Base-by-base conservation (phyloP, 2,888 invertebrate genomes). In the Torymus auratus region DNA sequence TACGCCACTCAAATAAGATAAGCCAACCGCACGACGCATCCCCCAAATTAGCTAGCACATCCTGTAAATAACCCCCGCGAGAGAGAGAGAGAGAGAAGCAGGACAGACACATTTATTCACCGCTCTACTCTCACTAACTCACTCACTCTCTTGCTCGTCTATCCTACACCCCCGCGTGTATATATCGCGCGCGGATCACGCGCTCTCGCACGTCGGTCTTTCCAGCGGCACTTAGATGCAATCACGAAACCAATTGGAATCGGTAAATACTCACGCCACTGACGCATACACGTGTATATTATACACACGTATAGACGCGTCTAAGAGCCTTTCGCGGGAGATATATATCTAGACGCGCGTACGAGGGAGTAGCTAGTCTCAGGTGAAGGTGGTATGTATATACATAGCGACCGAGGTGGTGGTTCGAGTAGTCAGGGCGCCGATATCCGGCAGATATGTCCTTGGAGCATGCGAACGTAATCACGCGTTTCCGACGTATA, bases 171-270 rank as follows among this genome's bases (percentile, higher is more conserved):
- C n/a, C 17, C n/a, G 1, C 15, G 13, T 53, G 11, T 12, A n/a
- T 15, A 70, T 53, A n/a, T n/a, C n/a, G n/a, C 73, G 79, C 60
- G 78, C 58, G 80, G 68, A 62, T 28, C 56, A 12, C 20, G 60
- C 20, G 70, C 76, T n/a, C n/a, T n/a, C 83, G 82, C 82, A 80
- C 28, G 20, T 50, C 53, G 56, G 76, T 85, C 85, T 83, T 81
- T 78, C 83, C 77, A 81, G 85, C 77, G 80, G 85, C 86, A 88
- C 88, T 89, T 88, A 85, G 85, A 85, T 84, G 88, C 86, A 89
- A 87, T 87, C 87, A 88, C 87, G 88, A 88, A 89, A 88, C 86
- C 89, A 90, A 90, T 89, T 89, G 88, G 87, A 88, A 90, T 88
- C 87, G 87, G 88, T 88, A 89, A 90, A 88, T 88, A 89, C 87